These are phyloP conservation scores for Arion vulgaris DNA, from an alignment of 1,140 invertebrate genomes.

Conservation along the genomic window DNA sequence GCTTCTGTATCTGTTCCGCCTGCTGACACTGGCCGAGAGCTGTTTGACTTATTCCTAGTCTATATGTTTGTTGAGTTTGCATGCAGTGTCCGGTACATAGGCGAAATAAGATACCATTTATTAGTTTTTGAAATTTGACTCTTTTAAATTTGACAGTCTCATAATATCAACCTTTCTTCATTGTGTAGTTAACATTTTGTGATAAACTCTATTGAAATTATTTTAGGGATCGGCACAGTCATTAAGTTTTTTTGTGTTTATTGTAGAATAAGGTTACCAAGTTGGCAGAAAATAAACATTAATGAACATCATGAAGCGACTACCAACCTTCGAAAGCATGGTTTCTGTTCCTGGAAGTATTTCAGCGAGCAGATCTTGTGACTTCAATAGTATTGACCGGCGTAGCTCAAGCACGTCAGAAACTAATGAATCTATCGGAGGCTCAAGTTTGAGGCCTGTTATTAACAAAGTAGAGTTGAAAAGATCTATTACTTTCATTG, in stretches of 20 bases:
- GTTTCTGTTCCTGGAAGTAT: neutral
- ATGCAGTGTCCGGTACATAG: too few species aligned
- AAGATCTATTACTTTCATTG: constrained; percentile 38
- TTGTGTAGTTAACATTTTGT: too few species aligned
- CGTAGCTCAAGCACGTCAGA: neutral
- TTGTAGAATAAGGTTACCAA: neutral
- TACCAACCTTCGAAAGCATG: neutral
- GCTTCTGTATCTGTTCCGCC: too few species aligned
- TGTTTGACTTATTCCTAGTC: too few species aligned
- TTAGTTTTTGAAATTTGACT: too few species aligned
- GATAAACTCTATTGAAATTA: too few species aligned
- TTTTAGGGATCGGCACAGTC: too few species aligned
- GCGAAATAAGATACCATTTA: too few species aligned
- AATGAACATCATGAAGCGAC: neutral
- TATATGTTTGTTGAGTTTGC: too few species aligned
- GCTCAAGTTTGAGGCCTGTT: neutral
- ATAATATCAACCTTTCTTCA: too few species aligned
- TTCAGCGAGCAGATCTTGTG: neutral
- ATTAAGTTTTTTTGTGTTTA: neutral
- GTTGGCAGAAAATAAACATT: neutral
- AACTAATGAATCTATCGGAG: neutral
- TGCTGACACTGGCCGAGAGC: too few species aligned
- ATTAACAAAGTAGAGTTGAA: constrained; percentile 38
- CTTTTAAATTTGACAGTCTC: too few species aligned
- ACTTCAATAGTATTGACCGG: neutral